A percentile compares a stretch with the other conserved stretches of the same genome.
These are phyloP conservation scores for Platysteira castanea DNA, from an alignment of 2,113 vertebrate species.

Conservation along the genomic window DNA sequence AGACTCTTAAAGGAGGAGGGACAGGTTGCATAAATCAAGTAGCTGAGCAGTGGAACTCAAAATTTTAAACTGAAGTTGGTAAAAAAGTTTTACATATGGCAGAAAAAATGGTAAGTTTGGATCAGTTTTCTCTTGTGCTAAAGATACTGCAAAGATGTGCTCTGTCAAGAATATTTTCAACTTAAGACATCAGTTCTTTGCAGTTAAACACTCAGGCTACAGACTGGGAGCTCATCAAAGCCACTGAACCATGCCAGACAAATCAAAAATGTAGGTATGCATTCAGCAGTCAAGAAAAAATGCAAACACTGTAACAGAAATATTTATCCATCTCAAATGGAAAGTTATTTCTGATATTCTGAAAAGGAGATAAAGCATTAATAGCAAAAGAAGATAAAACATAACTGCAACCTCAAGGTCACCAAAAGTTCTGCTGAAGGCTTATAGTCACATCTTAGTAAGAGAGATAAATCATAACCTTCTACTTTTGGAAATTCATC, in stretches of 20 bases:
- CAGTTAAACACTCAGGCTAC: not conserved
- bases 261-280: not conserved
- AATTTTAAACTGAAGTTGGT: not conserved
- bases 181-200: not conserved
- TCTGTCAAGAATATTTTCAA: not conserved
- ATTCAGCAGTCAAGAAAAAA: not conserved
- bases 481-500: not conserved
- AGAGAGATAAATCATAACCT: not conserved
- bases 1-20: not conserved
- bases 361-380: not conserved
- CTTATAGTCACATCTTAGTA: not conserved
- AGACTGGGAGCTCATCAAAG: not conserved
- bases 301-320: not conserved
- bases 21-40: not conserved
- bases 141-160: not conserved
- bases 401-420: not conserved
- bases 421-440: not conserved
- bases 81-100: not conserved
- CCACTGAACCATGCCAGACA: not conserved
- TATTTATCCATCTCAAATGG: not conserved
- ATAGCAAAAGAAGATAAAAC: not conserved
- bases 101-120: not conserved
- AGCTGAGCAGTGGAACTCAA: not conserved
- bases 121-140: not conserved
- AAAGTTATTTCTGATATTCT: not conserved